phyloP scores from a whole-genome alignment of 2,888 invertebrate species.

The Parasteatoda lunata region DNA sequence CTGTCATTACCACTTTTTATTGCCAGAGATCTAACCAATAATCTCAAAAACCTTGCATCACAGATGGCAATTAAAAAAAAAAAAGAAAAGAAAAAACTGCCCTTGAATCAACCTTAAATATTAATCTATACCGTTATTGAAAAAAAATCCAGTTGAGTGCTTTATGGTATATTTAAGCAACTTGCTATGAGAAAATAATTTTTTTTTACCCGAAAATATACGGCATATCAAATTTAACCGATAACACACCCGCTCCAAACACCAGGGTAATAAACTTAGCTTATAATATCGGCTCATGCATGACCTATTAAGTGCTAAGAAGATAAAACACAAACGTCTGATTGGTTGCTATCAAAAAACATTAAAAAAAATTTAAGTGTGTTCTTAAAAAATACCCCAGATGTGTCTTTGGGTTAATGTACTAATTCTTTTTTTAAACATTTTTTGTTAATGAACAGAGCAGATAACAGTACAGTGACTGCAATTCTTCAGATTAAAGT shows the following conservation, averaged over 20 bases:
- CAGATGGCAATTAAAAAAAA: too few species aligned
- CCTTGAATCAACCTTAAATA: not conserved
- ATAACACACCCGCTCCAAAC: not conserved
- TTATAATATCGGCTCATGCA: not conserved
- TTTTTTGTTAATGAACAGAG: slow-evolving; percentile 25
- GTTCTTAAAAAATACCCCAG: slow-evolving; percentile 20
- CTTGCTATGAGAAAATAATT: not conserved
- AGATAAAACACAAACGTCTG: slow-evolving; percentile 17
- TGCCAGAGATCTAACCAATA: too few species aligned
- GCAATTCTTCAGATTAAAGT: slow-evolving; percentile 22
- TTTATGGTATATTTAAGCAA: too few species aligned
- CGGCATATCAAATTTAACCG: not conserved
- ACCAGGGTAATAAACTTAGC: slow-evolving; percentile 2
- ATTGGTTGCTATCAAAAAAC: slow-evolving; percentile 9
- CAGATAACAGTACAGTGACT: slow-evolving; percentile 30
- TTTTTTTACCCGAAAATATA: not conserved
- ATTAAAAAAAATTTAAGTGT: slow-evolving; percentile 19
- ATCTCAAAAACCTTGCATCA: too few species aligned
- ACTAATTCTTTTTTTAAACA: slow-evolving; percentile 39
- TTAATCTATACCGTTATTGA: too few species aligned
- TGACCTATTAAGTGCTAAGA: slow-evolving; percentile 14
- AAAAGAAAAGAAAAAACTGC: not conserved
- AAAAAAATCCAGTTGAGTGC: too few species aligned
- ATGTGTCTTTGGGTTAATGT: slow-evolving; percentile 53
- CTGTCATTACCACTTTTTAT: too few species aligned